These are phyloP conservation scores for Rhinolophus ferrumequinum DNA, from an alignment of 2,113 vertebrate species.

Conservation along the genomic window DNA sequence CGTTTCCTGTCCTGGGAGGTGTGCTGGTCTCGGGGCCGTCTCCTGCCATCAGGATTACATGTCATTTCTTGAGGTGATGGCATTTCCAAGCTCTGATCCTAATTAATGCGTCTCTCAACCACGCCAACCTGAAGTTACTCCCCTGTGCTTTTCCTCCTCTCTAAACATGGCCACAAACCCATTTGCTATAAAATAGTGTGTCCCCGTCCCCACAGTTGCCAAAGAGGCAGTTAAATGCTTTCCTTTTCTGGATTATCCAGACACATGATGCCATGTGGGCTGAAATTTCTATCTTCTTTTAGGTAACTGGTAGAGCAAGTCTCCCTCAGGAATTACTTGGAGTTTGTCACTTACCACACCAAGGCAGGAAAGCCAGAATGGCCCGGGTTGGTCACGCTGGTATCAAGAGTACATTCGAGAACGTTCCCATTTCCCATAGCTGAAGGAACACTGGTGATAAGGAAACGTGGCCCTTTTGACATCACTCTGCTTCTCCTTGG, in stretches of 20 bases:
- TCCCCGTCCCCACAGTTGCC: too few species aligned
- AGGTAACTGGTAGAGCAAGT: not conserved
- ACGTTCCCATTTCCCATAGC: not conserved
- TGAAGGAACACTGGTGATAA: not conserved
- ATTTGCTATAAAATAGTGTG: rapidly evolving
- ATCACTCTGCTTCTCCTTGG: not conserved
- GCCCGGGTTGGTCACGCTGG: not conserved
- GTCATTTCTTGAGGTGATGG: not conserved
- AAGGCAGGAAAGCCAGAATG: not conserved
- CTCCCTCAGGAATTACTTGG: not conserved
- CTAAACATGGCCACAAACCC: not conserved
- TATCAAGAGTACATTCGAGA: not conserved
- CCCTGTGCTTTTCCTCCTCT: not conserved
- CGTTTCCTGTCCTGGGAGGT: not conserved
- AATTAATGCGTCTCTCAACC: not conserved
- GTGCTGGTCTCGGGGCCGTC: too few species aligned
- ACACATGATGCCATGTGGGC: not conserved
- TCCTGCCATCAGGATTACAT: not conserved
- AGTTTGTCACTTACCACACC: not conserved
- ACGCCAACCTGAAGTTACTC: not conserved
- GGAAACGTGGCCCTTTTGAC: too few species aligned
- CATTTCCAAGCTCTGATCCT: not conserved
- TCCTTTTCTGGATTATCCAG: not conserved
- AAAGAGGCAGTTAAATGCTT: not conserved
- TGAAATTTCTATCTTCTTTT: not conserved